These are phyloP conservation scores for Atta cephalotes DNA, from an alignment of 1,140 invertebrate genomes.

Conservation along the genomic window DNA sequence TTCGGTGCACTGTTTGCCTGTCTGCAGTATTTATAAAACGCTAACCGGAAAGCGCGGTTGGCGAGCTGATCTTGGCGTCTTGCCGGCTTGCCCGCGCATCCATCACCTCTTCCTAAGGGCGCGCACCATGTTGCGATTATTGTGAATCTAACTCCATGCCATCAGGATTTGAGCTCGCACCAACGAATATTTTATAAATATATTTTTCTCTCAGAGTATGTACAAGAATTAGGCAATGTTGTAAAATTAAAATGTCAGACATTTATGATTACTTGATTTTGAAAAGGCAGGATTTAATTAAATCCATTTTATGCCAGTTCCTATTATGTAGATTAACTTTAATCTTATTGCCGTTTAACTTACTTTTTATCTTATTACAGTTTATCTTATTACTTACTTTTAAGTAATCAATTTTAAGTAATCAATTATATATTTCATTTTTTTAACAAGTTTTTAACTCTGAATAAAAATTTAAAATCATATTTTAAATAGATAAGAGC, in stretches of 20 bases:
- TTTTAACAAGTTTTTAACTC: too few species aligned
- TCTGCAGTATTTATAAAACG: slow-evolving; percentile 86
- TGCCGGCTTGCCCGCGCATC: slow-evolving; percentile 81
- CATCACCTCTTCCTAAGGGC: slow-evolving; percentile 63
- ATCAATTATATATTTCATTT: not conserved
- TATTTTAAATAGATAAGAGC: not conserved
- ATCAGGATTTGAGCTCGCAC: too few species aligned
- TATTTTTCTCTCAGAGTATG: too few species aligned
- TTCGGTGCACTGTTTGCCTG: slow-evolving; percentile 80
- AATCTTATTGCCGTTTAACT: too few species aligned
- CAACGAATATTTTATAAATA: too few species aligned
- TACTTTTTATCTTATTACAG: too few species aligned
- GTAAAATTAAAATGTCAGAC: not conserved
- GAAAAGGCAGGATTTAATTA: not conserved
- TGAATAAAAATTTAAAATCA: not conserved
- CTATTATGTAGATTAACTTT: too few species aligned
- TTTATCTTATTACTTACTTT: too few species aligned
- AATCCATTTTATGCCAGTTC: not conserved
- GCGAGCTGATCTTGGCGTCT: slow-evolving; percentile 85
- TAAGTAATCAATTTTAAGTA: not conserved
- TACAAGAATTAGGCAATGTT: not conserved
- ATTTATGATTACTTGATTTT: not conserved
- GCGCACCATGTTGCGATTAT: slow-evolving; percentile 48
- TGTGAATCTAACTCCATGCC: not conserved
- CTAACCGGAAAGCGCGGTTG: slow-evolving; percentile 86